A percentile compares a stretch with the other conserved stretches of the same genome.
These are phyloP conservation scores for Colostygia pectinataria DNA, from an alignment of 2,888 invertebrate species.

Conservation along the genomic window DNA sequence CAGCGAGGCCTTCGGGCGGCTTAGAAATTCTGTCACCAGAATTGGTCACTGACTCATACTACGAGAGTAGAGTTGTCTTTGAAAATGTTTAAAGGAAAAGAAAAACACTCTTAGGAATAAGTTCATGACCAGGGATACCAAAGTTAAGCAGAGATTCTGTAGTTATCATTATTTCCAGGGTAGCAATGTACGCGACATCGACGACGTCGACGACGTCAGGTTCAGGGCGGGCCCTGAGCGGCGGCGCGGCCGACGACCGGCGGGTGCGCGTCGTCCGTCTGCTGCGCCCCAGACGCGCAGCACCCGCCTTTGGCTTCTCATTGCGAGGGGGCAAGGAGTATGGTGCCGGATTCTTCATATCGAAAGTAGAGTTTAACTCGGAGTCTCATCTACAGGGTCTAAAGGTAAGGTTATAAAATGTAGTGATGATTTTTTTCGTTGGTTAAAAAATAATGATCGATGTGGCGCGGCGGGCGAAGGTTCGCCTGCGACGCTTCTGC, in stretches of 20 bases:
- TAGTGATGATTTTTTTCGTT: no score
- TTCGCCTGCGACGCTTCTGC: no score
- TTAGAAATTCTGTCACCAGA: no score
- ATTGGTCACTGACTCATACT: no score
- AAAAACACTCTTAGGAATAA: no score
- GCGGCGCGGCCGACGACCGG: constrained; percentile 52
- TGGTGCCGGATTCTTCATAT: constrained; percentile 95
- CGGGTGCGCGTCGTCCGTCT: constrained; percentile 71
- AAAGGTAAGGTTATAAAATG: constrained; percentile 85
- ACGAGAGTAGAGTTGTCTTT: no score
- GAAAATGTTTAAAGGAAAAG: no score
- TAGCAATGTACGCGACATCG: constrained; percentile 67
- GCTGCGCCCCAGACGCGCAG: constrained; percentile 69
- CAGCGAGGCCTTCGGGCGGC: no score
- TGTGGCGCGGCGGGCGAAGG: no score
- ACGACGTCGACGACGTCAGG: constrained; percentile 70
- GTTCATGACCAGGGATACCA: no score
- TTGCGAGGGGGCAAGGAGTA: constrained; percentile 94
- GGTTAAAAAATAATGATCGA: no score
- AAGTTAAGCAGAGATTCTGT: no score
- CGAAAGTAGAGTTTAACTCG: constrained; percentile 92
- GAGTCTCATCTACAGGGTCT: constrained; percentile 94
- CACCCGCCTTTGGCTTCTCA: constrained; percentile 90
- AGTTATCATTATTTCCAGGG: constrained; percentile 14
- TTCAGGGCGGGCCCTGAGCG: constrained; percentile 56